These are phyloP conservation scores for Eulacestoma nigropectus DNA, from an alignment of 2,113 vertebrate genomes.

Conservation along the genomic window DNA sequence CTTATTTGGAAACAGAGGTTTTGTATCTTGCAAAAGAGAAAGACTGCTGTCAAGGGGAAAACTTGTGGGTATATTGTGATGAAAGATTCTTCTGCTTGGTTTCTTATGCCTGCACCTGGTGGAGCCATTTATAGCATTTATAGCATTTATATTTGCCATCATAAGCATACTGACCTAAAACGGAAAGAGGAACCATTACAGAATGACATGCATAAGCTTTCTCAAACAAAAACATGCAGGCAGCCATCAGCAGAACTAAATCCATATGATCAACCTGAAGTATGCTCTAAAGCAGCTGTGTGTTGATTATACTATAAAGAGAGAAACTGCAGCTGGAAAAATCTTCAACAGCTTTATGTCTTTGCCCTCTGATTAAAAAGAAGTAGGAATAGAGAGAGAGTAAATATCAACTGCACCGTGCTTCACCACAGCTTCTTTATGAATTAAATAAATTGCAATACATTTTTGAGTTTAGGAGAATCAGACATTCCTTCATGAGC, in stretches of 20 bases:
- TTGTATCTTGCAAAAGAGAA: neutral
- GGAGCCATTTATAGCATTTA: conserved; percentile 14
- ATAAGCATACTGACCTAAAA: conserved; percentile 28
- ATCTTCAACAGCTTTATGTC: conserved; percentile 2
- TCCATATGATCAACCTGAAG: conserved; percentile 28
- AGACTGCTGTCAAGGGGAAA: neutral
- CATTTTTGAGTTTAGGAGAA: neutral
- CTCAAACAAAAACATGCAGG: neutral
- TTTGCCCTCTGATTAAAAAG: conserved; percentile 1
- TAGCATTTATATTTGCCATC: neutral
- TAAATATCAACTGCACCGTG: neutral
- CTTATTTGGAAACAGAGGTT: neutral
- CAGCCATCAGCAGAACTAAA: conserved; percentile 20
- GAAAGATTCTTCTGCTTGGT: neutral
- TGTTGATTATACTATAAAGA: neutral
- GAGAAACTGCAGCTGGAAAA: conserved; percentile 30
- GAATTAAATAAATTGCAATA: conserved; percentile 9
- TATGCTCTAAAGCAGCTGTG: conserved; percentile 35
- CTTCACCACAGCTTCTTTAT: neutral
- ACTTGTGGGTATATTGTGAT: neutral
- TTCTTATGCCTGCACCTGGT: neutral
- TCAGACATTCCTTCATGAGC: neutral
- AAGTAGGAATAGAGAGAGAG: neutral
- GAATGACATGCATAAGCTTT: neutral
- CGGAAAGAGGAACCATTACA: conserved; percentile 9